Evolutionary conservation across 1,140 invertebrate genomes (phyloP).

Genomic region (Leptoteleia sp.): DNA sequence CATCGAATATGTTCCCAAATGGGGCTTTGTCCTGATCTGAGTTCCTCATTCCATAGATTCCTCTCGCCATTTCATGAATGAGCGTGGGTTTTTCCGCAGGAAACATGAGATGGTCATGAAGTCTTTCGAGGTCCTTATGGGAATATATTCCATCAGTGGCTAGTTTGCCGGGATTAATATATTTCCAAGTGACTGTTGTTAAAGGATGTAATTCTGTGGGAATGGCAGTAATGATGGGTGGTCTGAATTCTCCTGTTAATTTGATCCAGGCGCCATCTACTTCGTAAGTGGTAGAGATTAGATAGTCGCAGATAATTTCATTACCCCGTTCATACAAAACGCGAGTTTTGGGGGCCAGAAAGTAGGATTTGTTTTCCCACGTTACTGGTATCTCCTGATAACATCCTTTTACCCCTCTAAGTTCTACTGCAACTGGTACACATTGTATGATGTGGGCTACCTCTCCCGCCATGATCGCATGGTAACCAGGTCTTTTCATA

Average conservation of each 20-base stretch:
- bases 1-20: not conserved
- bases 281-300: no score
- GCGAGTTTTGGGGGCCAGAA: no score
- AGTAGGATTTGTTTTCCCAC: no score
- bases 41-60: not conserved
- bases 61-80: conserved; percentile 1
- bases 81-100: conserved; percentile 30
- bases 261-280: no score
- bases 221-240: no score
- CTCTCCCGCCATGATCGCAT: not conserved
- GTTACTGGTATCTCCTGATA: no score
- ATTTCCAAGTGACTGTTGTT: conserved; percentile 38
- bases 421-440: no score
- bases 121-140: conserved; percentile 11
- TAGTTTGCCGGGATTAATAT: conserved; percentile 25
- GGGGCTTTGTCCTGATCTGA: not conserved
- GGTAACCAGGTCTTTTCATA: conserved; percentile 36
- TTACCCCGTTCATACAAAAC: no score
- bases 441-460: not conserved
- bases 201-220: no score
- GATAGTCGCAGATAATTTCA: no score
- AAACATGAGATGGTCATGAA: conserved; percentile 29
- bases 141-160: conserved; percentile 52
- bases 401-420: no score
- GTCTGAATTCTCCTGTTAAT: no score